Conservation (phyloP, 1,140 invertebrate species). For the Chironomus tepperi region DNA sequence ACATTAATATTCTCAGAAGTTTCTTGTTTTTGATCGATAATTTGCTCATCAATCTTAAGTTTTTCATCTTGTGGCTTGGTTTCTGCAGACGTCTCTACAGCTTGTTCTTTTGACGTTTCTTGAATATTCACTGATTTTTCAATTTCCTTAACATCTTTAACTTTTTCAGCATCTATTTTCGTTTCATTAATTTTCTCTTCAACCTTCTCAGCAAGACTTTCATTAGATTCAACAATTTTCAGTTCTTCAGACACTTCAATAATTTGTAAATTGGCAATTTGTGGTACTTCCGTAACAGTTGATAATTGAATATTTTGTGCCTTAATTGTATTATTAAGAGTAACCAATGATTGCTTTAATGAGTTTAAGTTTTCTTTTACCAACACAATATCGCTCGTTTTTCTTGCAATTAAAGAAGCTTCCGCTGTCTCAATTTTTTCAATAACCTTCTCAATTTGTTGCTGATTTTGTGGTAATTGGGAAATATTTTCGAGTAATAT, state of each 20-base stretch:
- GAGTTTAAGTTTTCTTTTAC: not conserved
- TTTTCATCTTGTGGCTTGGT: too few relatives aligned
- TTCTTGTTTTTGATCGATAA: constrained; percentile 25
- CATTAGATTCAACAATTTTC: constrained; percentile 3
- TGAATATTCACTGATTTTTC: not conserved
- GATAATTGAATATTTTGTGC: not conserved
- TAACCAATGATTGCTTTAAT: not conserved
- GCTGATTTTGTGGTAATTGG: not conserved
- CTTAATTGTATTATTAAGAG: not conserved
- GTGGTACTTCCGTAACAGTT: not conserved
- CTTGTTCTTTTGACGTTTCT: constrained; percentile 16
- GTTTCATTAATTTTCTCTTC: not conserved
- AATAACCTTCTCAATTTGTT: not conserved
- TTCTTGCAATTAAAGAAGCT: not conserved
- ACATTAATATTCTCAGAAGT: not conserved
- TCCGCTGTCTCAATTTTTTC: not conserved
- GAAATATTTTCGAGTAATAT: not conserved
- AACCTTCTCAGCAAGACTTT: not conserved
- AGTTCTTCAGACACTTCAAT: not conserved
- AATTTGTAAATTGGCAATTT: not conserved
- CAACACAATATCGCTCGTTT: not conserved
- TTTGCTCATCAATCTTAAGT: too few relatives aligned
- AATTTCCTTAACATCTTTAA: not conserved
- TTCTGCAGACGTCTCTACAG: not conserved
- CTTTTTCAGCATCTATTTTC: not conserved